phyloP scores from a whole-genome alignment of 2,888 invertebrate species.

The Epinotia demarniana region DNA sequence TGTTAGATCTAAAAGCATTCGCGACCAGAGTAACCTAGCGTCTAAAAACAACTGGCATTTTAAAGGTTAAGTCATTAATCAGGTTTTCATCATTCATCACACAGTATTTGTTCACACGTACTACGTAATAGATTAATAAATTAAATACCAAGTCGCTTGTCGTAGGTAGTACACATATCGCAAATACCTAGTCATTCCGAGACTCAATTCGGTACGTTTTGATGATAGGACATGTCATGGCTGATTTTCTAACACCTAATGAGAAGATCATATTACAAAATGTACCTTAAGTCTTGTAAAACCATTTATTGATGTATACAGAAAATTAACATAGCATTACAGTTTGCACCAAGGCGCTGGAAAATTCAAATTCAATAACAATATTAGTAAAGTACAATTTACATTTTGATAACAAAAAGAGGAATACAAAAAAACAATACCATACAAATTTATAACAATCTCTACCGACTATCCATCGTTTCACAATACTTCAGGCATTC shows the following conservation, averaged over 20 bases:
- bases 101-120: background rate
- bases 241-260: background rate
- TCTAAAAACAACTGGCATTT: slow-evolving; percentile 1
- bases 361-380: too few species aligned
- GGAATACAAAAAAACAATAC: too few species aligned
- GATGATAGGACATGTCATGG: background rate
- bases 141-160: background rate
- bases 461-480: too few species aligned
- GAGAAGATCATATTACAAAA: background rate
- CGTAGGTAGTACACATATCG: background rate
- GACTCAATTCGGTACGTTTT: background rate
- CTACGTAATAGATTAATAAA: background rate
- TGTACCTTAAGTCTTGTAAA: background rate
- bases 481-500: too few species aligned
- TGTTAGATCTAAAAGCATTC: slow-evolving; percentile 3
- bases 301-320: too few species aligned
- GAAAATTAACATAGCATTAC: too few species aligned
- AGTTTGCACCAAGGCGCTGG: too few species aligned
- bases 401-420: too few species aligned
- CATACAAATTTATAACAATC: too few species aligned
- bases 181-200: background rate
- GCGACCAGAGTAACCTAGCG: background rate
- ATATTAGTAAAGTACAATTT: too few species aligned
- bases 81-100: background rate
- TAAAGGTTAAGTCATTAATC: background rate